A percentile compares a stretch with the other conserved stretches of the same genome.
Evolutionary conservation across 1,140 invertebrate genomes (phyloP).

Genomic region (Tetragnatha versicolor): DNA sequence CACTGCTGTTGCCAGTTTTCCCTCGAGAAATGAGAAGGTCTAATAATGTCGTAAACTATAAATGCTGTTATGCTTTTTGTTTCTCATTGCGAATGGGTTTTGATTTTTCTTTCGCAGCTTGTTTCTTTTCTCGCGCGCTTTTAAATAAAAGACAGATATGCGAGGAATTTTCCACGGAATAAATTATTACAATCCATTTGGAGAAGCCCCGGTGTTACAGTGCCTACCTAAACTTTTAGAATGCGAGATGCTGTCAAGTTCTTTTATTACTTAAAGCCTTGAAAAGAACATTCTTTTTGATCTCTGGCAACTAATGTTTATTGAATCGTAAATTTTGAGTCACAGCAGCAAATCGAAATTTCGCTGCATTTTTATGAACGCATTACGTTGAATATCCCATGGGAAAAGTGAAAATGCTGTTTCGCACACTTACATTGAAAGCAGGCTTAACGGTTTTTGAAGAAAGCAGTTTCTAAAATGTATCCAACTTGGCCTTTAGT

Average conservation of each 20-base stretch:
- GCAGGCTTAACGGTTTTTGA: too few relatives aligned
- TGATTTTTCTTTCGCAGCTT: not conserved
- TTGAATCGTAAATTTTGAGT: not conserved
- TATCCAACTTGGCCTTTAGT: too few relatives aligned
- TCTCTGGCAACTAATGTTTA: not conserved
- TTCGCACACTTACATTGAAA: too few relatives aligned
- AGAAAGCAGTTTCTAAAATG: too few relatives aligned
- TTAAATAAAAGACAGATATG: too few relatives aligned
- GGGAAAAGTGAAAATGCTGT: too few relatives aligned
- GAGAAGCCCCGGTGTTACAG: too few relatives aligned
- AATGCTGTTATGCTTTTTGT: not conserved
- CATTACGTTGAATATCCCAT: too few relatives aligned
- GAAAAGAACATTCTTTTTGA: not conserved
- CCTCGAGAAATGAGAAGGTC: constrained; percentile 1
- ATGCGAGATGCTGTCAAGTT: not conserved
- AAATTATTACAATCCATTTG: not conserved
- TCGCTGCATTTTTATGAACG: too few relatives aligned
- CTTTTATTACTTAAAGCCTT: not conserved
- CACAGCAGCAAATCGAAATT: not conserved
- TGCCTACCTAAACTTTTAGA: not conserved
- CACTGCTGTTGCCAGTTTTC: constrained; percentile 9
- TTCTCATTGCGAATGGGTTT: not conserved
- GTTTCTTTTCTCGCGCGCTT: too few relatives aligned
- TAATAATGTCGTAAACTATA: constrained; percentile 16
- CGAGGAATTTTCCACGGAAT: not conserved